A percentile compares a stretch with the other conserved stretches of the same genome.
Conservation (phyloP, 2,888 invertebrate species). For the Troides aeacus region DNA sequence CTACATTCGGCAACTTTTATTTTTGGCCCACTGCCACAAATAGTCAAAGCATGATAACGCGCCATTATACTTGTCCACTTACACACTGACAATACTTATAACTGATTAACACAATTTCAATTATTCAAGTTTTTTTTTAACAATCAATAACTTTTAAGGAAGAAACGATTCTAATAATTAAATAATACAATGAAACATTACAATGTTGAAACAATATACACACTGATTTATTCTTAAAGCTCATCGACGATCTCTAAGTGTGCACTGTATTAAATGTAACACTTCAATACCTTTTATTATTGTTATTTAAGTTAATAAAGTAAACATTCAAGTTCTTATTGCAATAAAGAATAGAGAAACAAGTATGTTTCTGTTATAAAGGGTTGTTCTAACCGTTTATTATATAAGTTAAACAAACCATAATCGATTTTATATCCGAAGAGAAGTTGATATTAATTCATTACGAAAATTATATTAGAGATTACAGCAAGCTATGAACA, state of each 20-base stretch:
- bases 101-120: not conserved
- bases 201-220: no score
- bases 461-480: not conserved
- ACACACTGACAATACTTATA: not conserved
- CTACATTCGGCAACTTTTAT: slow-evolving; percentile 33
- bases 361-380: not conserved
- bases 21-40: slow-evolving; percentile 29
- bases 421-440: not conserved
- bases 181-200: no score
- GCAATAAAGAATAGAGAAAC: no score
- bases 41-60: slow-evolving; percentile 9
- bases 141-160: not conserved
- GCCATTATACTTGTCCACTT: not conserved
- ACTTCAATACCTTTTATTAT: no score
- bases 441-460: not conserved
- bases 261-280: no score
- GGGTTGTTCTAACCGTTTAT: not conserved
- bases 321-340: no score
- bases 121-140: not conserved
- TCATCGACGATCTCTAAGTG: no score
- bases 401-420: not conserved
- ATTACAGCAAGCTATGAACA: not conserved
- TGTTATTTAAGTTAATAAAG: no score
- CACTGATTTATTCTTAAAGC: no score
- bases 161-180: no score